Evolutionary conservation across 2,797 vertebrate genomes (phyloP), one percentile per base, ranked within the genome.

Genomic region (Florisuga fusca): DNA sequence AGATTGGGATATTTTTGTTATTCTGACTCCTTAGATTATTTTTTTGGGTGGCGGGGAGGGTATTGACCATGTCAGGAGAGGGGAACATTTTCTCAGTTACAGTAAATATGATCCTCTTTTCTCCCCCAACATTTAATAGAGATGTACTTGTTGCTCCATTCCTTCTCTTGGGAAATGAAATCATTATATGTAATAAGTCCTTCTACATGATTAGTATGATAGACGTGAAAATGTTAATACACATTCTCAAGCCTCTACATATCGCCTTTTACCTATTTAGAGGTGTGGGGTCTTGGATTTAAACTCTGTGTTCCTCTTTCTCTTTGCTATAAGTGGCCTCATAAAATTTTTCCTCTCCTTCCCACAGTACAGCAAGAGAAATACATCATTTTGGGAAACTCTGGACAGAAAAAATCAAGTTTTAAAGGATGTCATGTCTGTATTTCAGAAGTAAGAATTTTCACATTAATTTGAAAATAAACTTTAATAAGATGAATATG

Each of bases 121-220:
- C 48, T 84, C 85, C 55, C 90, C 83, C 54, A 89, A 51, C 87
- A 80, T 87, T 93, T 93, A 91, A 91, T 68, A 57, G 31, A 80
- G 27, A 43, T 34, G 8, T 34, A 54, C 74, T 84, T 87, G n/a
- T 92, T 82, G n/a, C 41, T 61, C 29, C 77, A 10, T 87, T 93
- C 93, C 34, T 21, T 63, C 68, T 77, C 64, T 43, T 72, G 64
- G 31, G 82, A 94, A 94, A 87, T 51, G 15, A 85, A 89, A 93
- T 71, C 15, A 3, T 84, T 92, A 14, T 23, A 78, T 10, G 48
- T 45, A 82, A n/a, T 62, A 76, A 76, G 71, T 71, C 38, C 84
- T 80, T 91, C 33, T 74, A 77, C 31, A 57, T 17, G 31, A 87
- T 45, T 77, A 29, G 63, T 58, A 58, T 2, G 9, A 64, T 57